Conservation (phyloP, 2,888 invertebrate genomes). For the Spilarctia lutea region DNA sequence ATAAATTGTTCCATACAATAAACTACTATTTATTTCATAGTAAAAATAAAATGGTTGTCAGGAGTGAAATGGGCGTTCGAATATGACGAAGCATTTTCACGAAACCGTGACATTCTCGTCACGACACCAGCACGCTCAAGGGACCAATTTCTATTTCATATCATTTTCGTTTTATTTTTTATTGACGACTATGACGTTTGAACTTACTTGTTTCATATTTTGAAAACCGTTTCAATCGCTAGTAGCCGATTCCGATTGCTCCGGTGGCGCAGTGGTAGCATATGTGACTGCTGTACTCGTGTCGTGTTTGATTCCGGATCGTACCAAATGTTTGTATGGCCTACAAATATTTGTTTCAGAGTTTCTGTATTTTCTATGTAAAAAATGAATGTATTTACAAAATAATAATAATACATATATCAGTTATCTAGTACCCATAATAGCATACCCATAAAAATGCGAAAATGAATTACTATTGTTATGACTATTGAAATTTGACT, state of each 20-base stretch:
- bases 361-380: no score
- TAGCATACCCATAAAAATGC: no score
- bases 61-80: neutral
- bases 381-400: no score
- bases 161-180: neutral
- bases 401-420: no score
- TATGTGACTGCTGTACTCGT: no score
- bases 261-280: no score
- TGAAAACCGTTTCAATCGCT: neutral
- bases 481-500: no score
- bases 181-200: neutral
- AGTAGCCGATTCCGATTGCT: neutral
- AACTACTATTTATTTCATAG: neutral
- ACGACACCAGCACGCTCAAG: neutral
- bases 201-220: neutral
- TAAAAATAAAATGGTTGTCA: neutral
- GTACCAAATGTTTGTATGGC: no score
- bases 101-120: conserved; percentile 1
- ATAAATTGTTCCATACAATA: neutral
- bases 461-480: no score
- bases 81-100: neutral
- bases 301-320: no score
- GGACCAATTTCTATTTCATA: conserved; percentile 1
- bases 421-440: no score
- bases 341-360: no score